Evolutionary conservation across 2,888 invertebrate species (phyloP), one percentile per base, ranked within the genome.

Genomic region (Acleris sparsana): DNA sequence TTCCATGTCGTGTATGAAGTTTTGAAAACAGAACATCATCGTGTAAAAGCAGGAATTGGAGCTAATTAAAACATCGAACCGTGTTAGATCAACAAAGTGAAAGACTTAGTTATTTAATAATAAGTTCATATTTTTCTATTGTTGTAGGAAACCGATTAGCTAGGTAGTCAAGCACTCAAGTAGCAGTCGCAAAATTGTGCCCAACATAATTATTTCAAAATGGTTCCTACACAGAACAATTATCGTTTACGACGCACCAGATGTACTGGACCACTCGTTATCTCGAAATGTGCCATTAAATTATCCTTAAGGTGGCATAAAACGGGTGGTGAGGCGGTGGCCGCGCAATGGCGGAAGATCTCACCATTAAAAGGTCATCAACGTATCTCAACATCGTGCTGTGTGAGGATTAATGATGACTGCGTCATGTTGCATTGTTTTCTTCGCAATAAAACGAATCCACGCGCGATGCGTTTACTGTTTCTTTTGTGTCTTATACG

Each of bases 221-320:
- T 39, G 13, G 39, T 58, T 39, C 25, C 25, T 25, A 64, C 53
- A n/a, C 60, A 46, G 46, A 16, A 60, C 55, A 62, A 62, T 61
- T 62, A 66, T 44, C 52, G 51, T 66, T 66, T 62, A 56, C 55
- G 49, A 53, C 51, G n/a, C 44, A 18, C 46, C 57, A 52, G 66
- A 68, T 69, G 71, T 71, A 65, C 64, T 53, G 64, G 55, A 71
- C 66, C 69, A 62, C 62, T 66, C 62, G 69, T 72, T 70, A 69
- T 70, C 71, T 70, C 55, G 65, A 70, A 75, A 76, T 73, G 75
- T 69, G 72, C 58, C 64, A 73, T 77, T 82, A 80, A 78, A 80
- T 81, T 78, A 77, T 76, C 71, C 75, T 75, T 77, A 79, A 70
- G 74, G 72, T 71, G 72, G 64, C 64, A 68, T 70, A 69, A 73